Evolutionary conservation across 92 coral and sea anemone genomes (phyloP), one percentile per base, ranked within the genome.

Genomic region (Bergia sp.): DNA sequence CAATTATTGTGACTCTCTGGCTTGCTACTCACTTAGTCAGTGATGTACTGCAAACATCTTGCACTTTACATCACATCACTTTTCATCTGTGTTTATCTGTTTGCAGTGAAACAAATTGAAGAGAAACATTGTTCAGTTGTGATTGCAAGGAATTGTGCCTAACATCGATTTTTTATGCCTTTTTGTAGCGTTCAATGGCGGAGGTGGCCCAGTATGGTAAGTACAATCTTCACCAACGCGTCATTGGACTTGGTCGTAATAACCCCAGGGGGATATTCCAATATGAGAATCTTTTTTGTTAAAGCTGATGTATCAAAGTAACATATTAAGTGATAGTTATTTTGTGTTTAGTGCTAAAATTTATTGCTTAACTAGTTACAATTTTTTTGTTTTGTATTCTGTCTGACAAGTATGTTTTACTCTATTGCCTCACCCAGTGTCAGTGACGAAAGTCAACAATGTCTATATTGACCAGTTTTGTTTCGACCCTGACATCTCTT

Each of bases 161-260:
- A 41, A 44, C 55, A 64, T 40, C 53, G 53, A 9, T 23, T 77
- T 37, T 78, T 43, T 71, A 0, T 74, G 81, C n/a, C 11, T 87
- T 29, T 55, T 12, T 55, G 41, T 89, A 95, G 98, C 92, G 94
- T 73, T 89, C 96, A 2, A 77, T 92, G 45, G 82, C 71, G 23
- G 98, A 95, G 74, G 92, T 93, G 50, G 98, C 91, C 40, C 88
- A 77, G 61, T 95, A 95, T 79, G 79, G 98, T 95, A 86, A 95
- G 98, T 95, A 72, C 20, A 4, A 3, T 1, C 45, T 67, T 80
- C n/a, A 13, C 11, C 18, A 37, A 11, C 5, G 37, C 12, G 11
- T 53, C n/a, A 20, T 23, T 41, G 45, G 55, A 45, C 43, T 66
- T 69, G 73, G 38, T 71, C 58, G 11, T 0, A 18, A 53, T 53